Evolutionary conservation across 2,888 invertebrate genomes (phyloP), one percentile per base, ranked within the genome.

Genomic region (Drosophila ezoana): DNA sequence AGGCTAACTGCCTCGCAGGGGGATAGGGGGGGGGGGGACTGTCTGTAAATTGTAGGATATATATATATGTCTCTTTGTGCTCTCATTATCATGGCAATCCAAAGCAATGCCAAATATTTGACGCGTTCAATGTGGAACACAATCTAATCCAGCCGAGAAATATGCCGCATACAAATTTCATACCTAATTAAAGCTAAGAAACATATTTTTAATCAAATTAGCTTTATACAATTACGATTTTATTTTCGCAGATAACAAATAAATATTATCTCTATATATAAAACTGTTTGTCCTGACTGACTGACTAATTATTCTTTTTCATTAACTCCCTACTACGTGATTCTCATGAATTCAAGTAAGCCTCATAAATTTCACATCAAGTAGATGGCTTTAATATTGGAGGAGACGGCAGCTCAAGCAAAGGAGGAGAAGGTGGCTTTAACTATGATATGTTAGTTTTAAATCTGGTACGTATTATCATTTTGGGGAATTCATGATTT

Each of bases 101-200:
- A 38, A 38, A 78, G 75, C 74, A 62, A 67, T 59, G 75, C 58
- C 58, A 63, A 76, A 49, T 56, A 73, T 76, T 47, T 76, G 57
- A 45, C 52, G 53, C 70, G 49, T 53, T 62, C 16, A 45, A 54
- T 57, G 28, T 37, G 14, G 4, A 28, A 13, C 18, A 20, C 5
- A 23, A 47, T 49, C 38, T 40, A 68, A 75, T 56, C 38, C 41
- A 11, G 35, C 10, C 23, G 11, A 18, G 18, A 72, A 61, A 45
- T 53, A 41, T 51, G 18, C 0, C 11, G 4, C n/a, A 10, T 38
- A 18, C n/a, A 45, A 28, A 45, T 41, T 49, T 6, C 8, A 69
- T 14, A 35, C 38, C 43, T 43, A 51, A 73, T 56, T 57, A 47
- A 16, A 44, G 48, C 47, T 44, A 44, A 60, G 57, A 18, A 20